A percentile compares a stretch with the other conserved stretches of the same genome.
These are phyloP conservation scores for Peucedramus taeniatus DNA, from an alignment of 2,113 vertebrate species.

Conservation along the genomic window DNA sequence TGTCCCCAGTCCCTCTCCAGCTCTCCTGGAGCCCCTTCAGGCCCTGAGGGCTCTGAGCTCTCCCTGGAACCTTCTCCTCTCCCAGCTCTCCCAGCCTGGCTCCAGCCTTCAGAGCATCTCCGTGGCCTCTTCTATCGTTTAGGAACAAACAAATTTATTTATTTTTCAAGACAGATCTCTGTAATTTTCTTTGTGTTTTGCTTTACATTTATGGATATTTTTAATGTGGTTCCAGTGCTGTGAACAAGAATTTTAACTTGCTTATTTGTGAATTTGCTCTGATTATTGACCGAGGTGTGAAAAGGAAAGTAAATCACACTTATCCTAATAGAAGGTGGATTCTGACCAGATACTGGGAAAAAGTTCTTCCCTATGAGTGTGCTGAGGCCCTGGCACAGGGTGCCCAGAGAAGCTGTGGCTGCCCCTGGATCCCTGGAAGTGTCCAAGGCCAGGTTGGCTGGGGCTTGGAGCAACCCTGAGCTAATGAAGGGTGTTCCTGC, in stretches of 20 bases:
- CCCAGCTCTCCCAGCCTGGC: background rate
- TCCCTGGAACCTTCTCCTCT: background rate
- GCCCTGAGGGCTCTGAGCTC: background rate
- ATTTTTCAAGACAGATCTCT: background rate
- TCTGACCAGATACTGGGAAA: background rate
- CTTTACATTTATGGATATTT: background rate
- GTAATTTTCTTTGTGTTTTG: background rate
- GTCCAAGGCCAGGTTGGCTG: rapidly evolving
- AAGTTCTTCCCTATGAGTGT: background rate
- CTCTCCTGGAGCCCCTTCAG: background rate
- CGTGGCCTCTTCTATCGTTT: background rate
- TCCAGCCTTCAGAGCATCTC: background rate
- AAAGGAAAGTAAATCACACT: background rate
- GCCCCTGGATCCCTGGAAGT: background rate
- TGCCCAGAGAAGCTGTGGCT: background rate
- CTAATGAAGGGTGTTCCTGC: rapidly evolving
- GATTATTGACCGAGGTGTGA: background rate
- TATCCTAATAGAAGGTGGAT: background rate
- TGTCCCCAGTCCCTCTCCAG: background rate
- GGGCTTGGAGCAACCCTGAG: background rate
- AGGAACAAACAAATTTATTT: background rate
- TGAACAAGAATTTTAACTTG: background rate
- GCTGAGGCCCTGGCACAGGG: background rate
- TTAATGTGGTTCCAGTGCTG: background rate
- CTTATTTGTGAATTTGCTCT: background rate